These are phyloP conservation scores for Drosophila mimica DNA, from an alignment of 2,888 invertebrate genomes.

Conservation along the genomic window DNA sequence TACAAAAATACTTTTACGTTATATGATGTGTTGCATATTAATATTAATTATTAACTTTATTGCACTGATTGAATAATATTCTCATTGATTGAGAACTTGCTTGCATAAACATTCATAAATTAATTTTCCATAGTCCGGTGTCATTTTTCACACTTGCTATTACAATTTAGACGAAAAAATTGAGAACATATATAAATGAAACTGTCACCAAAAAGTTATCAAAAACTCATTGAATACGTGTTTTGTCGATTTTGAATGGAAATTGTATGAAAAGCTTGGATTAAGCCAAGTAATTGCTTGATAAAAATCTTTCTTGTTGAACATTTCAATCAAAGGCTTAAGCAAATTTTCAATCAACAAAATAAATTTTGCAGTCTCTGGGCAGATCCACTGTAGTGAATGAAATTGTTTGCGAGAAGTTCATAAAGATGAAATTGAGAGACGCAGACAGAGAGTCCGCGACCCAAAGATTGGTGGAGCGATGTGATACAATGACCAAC, in stretches of 20 bases:
- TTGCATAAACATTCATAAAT: background rate
- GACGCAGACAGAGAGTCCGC: background rate
- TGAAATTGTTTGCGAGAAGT: conserved; percentile 24
- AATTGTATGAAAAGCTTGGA: background rate
- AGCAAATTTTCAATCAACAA: conserved; percentile 46
- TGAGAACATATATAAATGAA: background rate
- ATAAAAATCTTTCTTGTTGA: background rate
- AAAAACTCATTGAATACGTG: background rate
- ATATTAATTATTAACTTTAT: background rate
- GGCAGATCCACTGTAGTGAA: conserved; percentile 2
- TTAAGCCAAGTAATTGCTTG: background rate
- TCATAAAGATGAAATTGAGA: conserved; percentile 1
- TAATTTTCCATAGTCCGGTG: background rate
- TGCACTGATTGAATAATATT: background rate
- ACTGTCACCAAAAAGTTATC: background rate
- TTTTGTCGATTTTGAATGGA: background rate
- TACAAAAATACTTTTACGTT: too few species aligned
- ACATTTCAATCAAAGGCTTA: conserved; percentile 6
- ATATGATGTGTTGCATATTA: background rate
- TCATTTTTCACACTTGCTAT: background rate
- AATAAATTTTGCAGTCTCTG: conserved; percentile 33
- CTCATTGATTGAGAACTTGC: background rate
- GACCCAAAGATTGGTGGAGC: background rate
- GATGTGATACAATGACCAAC: conserved; percentile 10
- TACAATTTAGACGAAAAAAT: background rate